Percentiles rank a stretch among this genome's conserved stretches.
Evolutionary conservation across 2,888 invertebrate species (phyloP).

Genomic region (Altica lythri): DNA sequence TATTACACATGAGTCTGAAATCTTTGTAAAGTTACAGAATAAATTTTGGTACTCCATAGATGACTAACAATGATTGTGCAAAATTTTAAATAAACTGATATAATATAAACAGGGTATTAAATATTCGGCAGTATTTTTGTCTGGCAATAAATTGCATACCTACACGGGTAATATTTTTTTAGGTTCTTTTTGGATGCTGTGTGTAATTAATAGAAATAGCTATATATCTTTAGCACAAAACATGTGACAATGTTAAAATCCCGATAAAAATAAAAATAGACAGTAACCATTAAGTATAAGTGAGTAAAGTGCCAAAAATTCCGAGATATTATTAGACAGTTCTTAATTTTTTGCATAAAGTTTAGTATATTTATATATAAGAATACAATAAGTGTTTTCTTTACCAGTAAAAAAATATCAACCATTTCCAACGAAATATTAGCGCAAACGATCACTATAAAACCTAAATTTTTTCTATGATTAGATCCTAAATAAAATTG

Average conservation of each 20-base stretch:
- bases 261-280: constrained; percentile 32
- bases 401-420: background rate
- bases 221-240: constrained; percentile 20
- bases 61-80: no score
- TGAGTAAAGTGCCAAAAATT: constrained; percentile 28
- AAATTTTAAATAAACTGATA: no score
- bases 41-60: no score
- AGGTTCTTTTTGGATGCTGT: background rate
- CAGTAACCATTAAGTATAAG: constrained; percentile 13
- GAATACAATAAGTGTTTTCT: background rate
- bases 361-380: constrained; percentile 1
- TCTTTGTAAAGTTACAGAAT: no score
- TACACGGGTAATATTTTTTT: no score
- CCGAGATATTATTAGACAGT: constrained; percentile 26
- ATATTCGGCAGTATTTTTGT: no score
- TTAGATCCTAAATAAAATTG: no score
- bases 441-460: no score
- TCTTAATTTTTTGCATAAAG: constrained; percentile 13
- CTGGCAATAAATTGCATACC: no score
- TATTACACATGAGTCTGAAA: no score
- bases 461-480: no score
- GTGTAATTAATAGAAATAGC: constrained; percentile 13
- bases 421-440: background rate
- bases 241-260: constrained; percentile 30
- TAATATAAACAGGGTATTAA: no score